Evolutionary conservation across 2,797 vertebrate species (phyloP), one percentile per base, ranked within the genome.

Genomic region (Melanotaenia nigrans): DNA sequence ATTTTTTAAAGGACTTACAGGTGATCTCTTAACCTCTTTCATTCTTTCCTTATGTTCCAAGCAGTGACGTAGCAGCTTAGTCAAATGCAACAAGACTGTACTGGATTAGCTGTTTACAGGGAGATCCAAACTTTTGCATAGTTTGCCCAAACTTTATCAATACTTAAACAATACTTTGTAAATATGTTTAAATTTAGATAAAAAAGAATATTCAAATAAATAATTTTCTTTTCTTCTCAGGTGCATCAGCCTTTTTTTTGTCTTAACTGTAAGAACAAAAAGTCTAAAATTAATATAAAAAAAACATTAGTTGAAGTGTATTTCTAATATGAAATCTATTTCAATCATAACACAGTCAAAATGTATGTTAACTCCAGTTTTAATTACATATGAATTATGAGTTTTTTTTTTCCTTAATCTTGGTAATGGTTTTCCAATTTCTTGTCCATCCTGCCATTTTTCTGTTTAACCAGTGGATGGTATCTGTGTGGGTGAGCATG

Each of bases 401-500:
- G 12, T 75, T 59, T 24, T 61, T 24, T 61, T 65, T 82, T 28
- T 5, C 32, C 18, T 51, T 54, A 4, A 63, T 14, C 51, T 40
- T 30, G 20, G 13, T 71, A 54, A 73, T 64, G 38, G 11, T 65
- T 75, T 78, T 63, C 18, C 49, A 32, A 33, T 60, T 55, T 9
- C 36, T 25, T 45, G 45, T 61, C 60, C 55, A 49, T 25, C 63
- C 22, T 54, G 2, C 8, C 18, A 49, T 42, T 76, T 65, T 36
- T 83, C 55, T 59, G 22, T 67, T 25, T 61, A 58, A 61, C 56
- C 51, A 62, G 71, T 61, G 51, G 60, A 58, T 65, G 45, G 28
- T 71, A 57, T 58, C 2, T 47, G 67, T 71, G 57, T 65, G 56
- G 69, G 42, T 45, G 61, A 62, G 77, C 83, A 68, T 63, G 70